phyloP scores from a whole-genome alignment of 2,113 vertebrate genomes.

The Vidua chalybeata region DNA sequence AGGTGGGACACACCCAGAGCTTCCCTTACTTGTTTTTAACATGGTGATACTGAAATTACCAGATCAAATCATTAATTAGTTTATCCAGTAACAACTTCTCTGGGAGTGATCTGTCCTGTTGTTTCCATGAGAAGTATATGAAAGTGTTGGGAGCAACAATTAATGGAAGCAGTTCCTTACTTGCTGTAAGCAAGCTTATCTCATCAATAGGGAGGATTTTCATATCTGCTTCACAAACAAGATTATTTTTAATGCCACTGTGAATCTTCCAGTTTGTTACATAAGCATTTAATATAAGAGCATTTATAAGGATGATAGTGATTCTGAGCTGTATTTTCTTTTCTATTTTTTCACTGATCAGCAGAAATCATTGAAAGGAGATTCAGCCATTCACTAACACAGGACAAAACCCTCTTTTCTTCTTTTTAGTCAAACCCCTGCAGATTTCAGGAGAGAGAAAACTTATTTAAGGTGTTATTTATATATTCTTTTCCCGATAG shows the following conservation, averaged over 20 bases:
- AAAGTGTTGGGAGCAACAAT: background rate
- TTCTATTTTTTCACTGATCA: background rate
- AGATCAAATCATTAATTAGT: background rate
- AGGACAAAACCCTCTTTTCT: background rate
- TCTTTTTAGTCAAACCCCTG: background rate
- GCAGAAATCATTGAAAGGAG: background rate
- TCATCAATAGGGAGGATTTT: background rate
- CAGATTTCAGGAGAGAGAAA: background rate
- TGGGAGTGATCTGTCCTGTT: background rate
- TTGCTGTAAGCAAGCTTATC: background rate
- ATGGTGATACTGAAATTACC: background rate
- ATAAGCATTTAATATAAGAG: background rate
- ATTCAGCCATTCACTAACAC: background rate
- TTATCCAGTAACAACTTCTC: background rate
- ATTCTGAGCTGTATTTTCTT: background rate
- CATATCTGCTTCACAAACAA: background rate
- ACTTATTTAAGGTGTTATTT: background rate
- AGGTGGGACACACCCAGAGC: background rate
- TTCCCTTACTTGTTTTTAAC: constrained; percentile 6
- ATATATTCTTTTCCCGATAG: background rate
- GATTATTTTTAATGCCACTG: background rate
- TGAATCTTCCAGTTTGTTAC: background rate
- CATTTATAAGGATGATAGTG: background rate
- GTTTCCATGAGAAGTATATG: background rate
- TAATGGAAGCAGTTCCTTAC: background rate